phyloP scores from a whole-genome alignment of 2,888 invertebrate genomes.

The Pristionchus fissidentatus region DNA sequence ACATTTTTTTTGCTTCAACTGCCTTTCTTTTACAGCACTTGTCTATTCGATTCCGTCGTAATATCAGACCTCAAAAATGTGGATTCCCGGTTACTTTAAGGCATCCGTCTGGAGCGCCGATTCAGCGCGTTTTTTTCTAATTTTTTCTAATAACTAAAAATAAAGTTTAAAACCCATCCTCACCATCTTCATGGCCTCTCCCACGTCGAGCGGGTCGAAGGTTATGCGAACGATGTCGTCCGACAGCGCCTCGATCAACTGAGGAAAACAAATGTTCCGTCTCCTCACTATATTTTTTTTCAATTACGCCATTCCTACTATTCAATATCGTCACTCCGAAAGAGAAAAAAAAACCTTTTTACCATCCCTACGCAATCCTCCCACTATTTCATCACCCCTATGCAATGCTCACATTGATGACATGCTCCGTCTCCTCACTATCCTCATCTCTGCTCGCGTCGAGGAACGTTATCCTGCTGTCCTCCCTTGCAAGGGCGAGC shows the following conservation, averaged over 20 bases:
- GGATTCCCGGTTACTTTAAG: too few species aligned
- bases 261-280: neutral
- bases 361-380: neutral
- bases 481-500: conserved; percentile 53
- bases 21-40: too few species aligned
- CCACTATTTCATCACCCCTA: neutral
- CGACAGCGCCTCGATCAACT: conserved; percentile 55
- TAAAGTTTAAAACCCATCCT: conserved; percentile 5
- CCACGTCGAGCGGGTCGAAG: conserved; percentile 54
- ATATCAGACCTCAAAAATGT: too few species aligned
- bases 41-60: too few species aligned
- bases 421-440: conserved; percentile 45
- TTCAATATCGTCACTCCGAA: too few species aligned
- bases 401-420: conserved; percentile 48
- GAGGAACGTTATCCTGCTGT: conserved; percentile 57
- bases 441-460: conserved; percentile 58
- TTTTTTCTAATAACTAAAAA: neutral
- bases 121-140: too few species aligned
- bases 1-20: too few species aligned
- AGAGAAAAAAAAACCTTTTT: too few species aligned
- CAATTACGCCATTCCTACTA: neutral
- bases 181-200: conserved; percentile 51
- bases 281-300: neutral
- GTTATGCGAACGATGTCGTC: conserved; percentile 63
- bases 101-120: too few species aligned